Conservation (phyloP, 2,888 invertebrate genomes). For the Atrina japonica region DNA sequence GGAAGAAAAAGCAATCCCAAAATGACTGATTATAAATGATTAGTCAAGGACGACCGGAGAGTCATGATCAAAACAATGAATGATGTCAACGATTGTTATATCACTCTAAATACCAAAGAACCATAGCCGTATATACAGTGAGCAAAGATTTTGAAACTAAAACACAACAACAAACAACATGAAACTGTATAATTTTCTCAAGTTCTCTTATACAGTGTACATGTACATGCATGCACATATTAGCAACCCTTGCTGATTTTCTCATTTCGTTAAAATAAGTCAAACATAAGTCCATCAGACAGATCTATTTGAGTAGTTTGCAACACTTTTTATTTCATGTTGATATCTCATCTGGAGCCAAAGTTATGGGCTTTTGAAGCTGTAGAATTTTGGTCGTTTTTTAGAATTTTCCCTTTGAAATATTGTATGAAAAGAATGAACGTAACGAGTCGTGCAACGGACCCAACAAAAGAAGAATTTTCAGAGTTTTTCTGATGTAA, state of each 20-base stretch:
- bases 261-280: background rate
- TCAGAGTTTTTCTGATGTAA: background rate
- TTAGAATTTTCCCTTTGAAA: background rate
- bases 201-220: too few species aligned
- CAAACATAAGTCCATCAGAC: background rate
- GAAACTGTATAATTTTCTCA: too few species aligned
- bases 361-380: slow-evolving; percentile 1
- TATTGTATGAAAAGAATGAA: background rate
- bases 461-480: background rate
- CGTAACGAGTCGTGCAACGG: background rate
- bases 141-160: too few species aligned
- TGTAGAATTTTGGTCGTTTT: slow-evolving; percentile 7
- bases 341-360: background rate
- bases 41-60: too few species aligned
- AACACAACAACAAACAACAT: too few species aligned
- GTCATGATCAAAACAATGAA: too few species aligned
- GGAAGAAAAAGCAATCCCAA: too few species aligned
- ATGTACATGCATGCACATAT: too few species aligned
- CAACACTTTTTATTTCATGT: slow-evolving; percentile 7
- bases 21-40: too few species aligned
- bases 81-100: too few species aligned
- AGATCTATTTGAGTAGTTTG: background rate
- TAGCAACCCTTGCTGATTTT: slow-evolving; percentile 8
- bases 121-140: too few species aligned
- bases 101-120: too few species aligned